Evolutionary conservation across 2,797 vertebrate genomes (phyloP), one percentile per base, ranked within the genome.

Genomic region (Siniperca scherzeri): DNA sequence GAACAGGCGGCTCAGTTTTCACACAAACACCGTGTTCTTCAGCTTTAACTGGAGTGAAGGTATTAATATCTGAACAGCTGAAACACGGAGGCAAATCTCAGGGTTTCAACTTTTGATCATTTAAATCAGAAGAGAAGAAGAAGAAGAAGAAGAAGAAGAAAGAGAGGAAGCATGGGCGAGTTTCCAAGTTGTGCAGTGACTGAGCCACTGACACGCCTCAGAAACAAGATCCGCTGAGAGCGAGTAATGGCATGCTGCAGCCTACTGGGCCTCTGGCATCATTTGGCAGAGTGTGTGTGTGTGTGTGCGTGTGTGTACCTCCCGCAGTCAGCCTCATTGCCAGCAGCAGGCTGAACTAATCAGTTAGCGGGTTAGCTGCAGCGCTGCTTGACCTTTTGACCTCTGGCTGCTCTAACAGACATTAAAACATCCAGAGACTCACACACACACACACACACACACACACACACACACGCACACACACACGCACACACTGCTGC

Each of bases 321-420:
- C 82, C 86, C 69, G 48, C 87, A 73, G 82, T 81, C 80, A 64
- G 82, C 56, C 76, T 77, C 11, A 14, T n/a, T 84, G 81, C 70
- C 80, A 82, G 74, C 89, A 87, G 78, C 76, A 78, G 81, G 78
- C 85, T 80, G 87, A 87, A 88, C 89, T 89, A 86, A 88, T 87
- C 85, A 72, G 77, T 88, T 83, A 77, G 79, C 30, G 71, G 7
- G 81, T 84, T 80, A 82, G 82, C 84, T 46, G 73, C 70, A 62
- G 78, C 2, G 9, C 84, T 67, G 40, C 21, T 57, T 75, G 82
- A 88, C 87, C 87, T 83, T 76, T 81, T 80, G 78, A 84, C 83
- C 81, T 67, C 44, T 64, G 67, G 38, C 79, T 74, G 70, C 69
- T 66, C 50, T 27, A 46, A 60, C 57, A 27, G 33, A 33, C 74